phyloP scores from a whole-genome alignment of 2,113 vertebrate species.

The Antigone vipio region DNA sequence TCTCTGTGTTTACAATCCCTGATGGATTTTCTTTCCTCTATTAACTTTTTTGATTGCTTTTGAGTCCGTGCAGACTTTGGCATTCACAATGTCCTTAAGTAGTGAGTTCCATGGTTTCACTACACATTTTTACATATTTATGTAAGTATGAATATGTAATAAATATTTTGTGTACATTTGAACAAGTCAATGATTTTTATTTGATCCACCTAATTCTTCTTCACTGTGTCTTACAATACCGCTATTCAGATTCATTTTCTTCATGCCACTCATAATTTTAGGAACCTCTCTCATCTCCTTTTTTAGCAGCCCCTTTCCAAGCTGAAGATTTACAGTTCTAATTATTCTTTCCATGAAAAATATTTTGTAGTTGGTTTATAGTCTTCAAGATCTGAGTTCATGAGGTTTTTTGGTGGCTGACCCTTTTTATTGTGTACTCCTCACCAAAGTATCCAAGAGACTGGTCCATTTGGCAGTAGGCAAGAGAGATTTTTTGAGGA shows the following conservation, averaged over 20 bases:
- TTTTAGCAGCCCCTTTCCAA: neutral
- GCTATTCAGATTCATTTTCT: neutral
- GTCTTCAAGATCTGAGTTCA: neutral
- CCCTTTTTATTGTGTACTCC: neutral
- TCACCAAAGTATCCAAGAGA: neutral
- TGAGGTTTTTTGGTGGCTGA: neutral
- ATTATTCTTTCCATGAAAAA: neutral
- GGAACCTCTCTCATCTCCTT: neutral
- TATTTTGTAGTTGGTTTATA: neutral
- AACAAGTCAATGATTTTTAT: neutral
- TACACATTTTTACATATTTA: neutral
- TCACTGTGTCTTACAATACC: neutral
- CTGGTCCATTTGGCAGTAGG: neutral
- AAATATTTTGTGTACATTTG: slow-evolving; percentile 7
- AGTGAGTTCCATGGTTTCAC: neutral
- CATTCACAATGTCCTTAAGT: neutral
- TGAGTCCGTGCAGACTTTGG: neutral
- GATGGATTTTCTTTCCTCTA: neutral
- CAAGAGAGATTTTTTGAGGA: neutral
- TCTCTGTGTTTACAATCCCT: neutral
- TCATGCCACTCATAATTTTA: neutral
- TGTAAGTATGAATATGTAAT: neutral
- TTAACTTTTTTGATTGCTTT: slow-evolving; percentile 35
- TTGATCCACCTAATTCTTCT: neutral
- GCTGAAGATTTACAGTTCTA: neutral